Evolutionary conservation across 2,888 invertebrate species (phyloP), one percentile per base, ranked within the genome.

Genomic region (Dinocampus coccinellae): DNA sequence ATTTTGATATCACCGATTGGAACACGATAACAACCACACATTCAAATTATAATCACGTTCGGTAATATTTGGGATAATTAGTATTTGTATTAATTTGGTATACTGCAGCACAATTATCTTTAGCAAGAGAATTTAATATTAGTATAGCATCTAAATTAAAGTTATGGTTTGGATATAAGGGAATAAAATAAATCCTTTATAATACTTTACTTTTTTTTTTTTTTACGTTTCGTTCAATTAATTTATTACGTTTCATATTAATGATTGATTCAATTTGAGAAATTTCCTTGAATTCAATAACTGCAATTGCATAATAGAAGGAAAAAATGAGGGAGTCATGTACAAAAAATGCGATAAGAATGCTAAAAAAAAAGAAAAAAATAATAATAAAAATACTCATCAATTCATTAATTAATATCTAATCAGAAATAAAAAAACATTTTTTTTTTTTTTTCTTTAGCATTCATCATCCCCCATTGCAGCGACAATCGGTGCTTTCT

Each of bases 181-280:
- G n/a, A n/a, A n/a, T n/a, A n/a, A n/a, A n/a, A n/a, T n/a, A n/a
- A n/a, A n/a, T n/a, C n/a, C n/a, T n/a, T n/a, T n/a, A n/a, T n/a
- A n/a, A n/a, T n/a, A n/a, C n/a, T n/a, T n/a, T n/a, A n/a, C n/a
- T n/a, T n/a, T n/a, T n/a, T n/a, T 29, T 29, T n/a, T 29, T 7
- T 7, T 29, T 29, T 7, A 29, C 29, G 29, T 29, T 29, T 29
- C 29, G 29, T 58, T 58, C 67, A 67, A 58, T 70, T 70, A 64
- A 70, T 70, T 70, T 58, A 63, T 63, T 63, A 64, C n/a, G 70
- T 58, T 70, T 64, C n/a, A 70, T 57, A 70, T 57, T 47, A 70
- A 70, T 66, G 65, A 71, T 66, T 71, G 60, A 66, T 36, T 57
- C 13, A 36, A 24, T 66, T 66, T 36, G 36, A 57, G 36, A 66